phyloP scores from a whole-genome alignment of 2,888 invertebrate genomes.

The Troides helena region DNA sequence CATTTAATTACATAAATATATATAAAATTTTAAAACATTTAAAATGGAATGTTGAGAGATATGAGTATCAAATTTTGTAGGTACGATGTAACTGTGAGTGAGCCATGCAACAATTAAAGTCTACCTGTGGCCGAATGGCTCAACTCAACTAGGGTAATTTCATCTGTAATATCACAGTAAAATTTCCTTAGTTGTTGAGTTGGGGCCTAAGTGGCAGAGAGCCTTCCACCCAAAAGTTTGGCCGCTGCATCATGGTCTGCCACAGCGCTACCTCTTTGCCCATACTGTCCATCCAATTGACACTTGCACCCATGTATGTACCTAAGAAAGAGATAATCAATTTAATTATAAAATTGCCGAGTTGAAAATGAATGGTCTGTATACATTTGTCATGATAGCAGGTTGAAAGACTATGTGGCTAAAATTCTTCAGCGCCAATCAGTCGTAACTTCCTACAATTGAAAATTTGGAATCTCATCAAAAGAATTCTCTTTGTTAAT shows the following conservation, averaged over 20 bases:
- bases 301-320: conserved; percentile 89
- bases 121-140: not conserved
- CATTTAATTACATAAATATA: not conserved
- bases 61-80: conserved; percentile 22
- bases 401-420: too few species aligned
- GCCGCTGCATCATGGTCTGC: conserved; percentile 96
- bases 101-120: not conserved
- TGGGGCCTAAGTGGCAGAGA: conserved; percentile 91
- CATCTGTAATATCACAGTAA: not conserved
- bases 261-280: conserved; percentile 94
- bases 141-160: not conserved
- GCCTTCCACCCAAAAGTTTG: conserved; percentile 98
- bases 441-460: too few species aligned
- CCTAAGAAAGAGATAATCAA: conserved; percentile 79
- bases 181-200: conserved; percentile 67
- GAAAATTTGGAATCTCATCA: too few species aligned
- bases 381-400: too few species aligned
- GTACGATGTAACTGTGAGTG: conserved; percentile 9
- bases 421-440: too few species aligned
- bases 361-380: too few species aligned
- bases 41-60: conserved; percentile 14
- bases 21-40: not conserved
- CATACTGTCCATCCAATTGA: conserved; percentile 97
- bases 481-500: too few species aligned
- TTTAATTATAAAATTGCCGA: not conserved